Base-by-base conservation (phyloP, 92 coral and sea anemone genomes). In the Hydrozoanthus gracilis region DNA sequence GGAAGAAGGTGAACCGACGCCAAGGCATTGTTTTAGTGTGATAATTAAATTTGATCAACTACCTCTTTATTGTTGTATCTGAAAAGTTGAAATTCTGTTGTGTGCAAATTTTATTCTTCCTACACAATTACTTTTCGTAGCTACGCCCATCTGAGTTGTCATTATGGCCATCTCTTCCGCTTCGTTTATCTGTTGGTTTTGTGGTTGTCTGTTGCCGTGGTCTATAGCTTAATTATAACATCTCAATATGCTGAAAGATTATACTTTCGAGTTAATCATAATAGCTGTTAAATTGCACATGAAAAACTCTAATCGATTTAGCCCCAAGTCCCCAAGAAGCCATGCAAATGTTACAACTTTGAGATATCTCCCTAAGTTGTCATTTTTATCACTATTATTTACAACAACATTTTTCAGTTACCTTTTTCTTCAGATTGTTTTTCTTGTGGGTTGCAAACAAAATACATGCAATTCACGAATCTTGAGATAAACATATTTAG, bases 91-190 rank as follows among this genome's bases (percentile, higher is more conserved):
- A 39, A 35, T 55, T 78, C 7, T 80, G 45, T 80, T 46, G 39
- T 65, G 52, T 48, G 61, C 52, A 48, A 74, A 79, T 15, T 27
- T 27, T 13, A 45, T 62, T 56, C n/a, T 15, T 20, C 7, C 18
- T 15, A 65, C 49, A 46, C 49, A 61, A 64, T 62, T 15, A 8
- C 45, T n/a, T 6, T 18, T 80, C 49, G 8, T 47, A 52, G 61
- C 73, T 60, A 80, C 85, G 51, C 85, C 85, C 73, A 62, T 64
- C 66, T 48, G 10, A 18, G 49, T 65, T 69, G 16, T 80, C 9
- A 79, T 46, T 51, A 3, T n/a, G 66, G n/a, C 11, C 66, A 20
- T 20, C 17, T 80, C 11, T 80, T 80, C 49, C 74, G 74, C 18
- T 80, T 6, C 18, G 7, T 20, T 18, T 48, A 45, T 78, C 71